Evolutionary conservation across 2,797 vertebrate species (phyloP).

Genomic region (Pyrocephalus nanus): DNA sequence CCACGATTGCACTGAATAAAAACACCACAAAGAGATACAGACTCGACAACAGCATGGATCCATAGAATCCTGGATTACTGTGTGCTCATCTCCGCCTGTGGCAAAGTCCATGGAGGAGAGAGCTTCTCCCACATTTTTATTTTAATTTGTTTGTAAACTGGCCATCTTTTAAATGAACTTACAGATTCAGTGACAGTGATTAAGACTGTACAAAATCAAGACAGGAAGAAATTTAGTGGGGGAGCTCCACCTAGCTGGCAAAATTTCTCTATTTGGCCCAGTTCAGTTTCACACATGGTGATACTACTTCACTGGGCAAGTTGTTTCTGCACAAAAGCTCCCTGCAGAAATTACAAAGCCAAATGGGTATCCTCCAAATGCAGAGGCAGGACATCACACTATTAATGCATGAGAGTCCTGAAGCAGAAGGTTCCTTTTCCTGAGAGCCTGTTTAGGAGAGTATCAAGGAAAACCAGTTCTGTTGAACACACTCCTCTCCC

Average conservation of each 20-base stretch:
- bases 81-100: not conserved
- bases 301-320: not conserved
- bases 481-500: not conserved
- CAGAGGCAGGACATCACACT: not conserved
- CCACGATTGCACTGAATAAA: not conserved
- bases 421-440: not conserved
- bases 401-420: not conserved
- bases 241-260: conserved; percentile 68
- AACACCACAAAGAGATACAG: rapidly evolving
- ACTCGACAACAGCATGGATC: not conserved
- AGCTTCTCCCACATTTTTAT: not conserved
- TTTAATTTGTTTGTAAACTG: not conserved
- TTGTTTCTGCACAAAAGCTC: not conserved
- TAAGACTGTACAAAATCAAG: not conserved
- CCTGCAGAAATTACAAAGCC: not conserved
- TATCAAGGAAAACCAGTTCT: not conserved
- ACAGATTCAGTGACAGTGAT: not conserved
- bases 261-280: conserved; percentile 56
- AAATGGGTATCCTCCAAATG: not conserved
- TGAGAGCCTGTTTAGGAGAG: not conserved
- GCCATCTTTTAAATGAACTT: not conserved
- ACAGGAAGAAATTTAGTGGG: conserved; percentile 35
- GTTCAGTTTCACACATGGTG: not conserved
- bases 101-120: not conserved
- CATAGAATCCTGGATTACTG: rapidly evolving